Evolutionary conservation across 2,797 vertebrate species (phyloP).

Genomic region (Meda fulgida): DNA sequence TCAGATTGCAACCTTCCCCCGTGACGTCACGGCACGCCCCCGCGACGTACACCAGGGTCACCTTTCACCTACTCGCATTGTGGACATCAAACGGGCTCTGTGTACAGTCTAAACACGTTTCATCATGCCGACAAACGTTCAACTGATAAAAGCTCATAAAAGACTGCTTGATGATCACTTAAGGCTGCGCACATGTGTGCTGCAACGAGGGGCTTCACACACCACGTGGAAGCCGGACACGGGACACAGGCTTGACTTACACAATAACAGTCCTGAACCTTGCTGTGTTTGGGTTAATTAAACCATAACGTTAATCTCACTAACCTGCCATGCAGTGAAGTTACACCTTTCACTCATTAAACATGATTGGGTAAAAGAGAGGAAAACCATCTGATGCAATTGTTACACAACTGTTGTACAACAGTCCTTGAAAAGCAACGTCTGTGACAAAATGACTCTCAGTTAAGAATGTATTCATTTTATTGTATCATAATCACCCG

Average conservation of each 20-base stretch:
- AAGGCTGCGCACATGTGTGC: neutral
- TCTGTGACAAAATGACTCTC: neutral
- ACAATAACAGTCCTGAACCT: constrained; percentile 46
- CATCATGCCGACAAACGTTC: neutral
- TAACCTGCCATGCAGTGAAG: neutral
- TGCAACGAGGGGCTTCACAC: neutral
- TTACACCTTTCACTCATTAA: neutral
- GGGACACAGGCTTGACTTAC: constrained; percentile 66
- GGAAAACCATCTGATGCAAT: neutral
- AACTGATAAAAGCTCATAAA: neutral
- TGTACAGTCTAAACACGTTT: neutral
- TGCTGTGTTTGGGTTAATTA: constrained; percentile 59
- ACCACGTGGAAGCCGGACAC: no score
- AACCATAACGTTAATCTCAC: constrained; percentile 2
- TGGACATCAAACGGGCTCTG: neutral
- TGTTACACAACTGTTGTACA: constrained; percentile 11
- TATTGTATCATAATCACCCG: neutral
- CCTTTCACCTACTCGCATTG: constrained; percentile 70
- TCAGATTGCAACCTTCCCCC: constrained; percentile 26
- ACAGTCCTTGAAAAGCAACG: neutral
- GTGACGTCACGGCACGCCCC: constrained; percentile 69
- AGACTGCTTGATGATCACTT: neutral
- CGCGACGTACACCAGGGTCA: constrained; percentile 50
- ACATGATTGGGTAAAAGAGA: neutral
- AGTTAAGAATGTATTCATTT: neutral